Base-by-base conservation (phyloP, 1,140 invertebrate genomes). In the Riptortus pedestris region DNA sequence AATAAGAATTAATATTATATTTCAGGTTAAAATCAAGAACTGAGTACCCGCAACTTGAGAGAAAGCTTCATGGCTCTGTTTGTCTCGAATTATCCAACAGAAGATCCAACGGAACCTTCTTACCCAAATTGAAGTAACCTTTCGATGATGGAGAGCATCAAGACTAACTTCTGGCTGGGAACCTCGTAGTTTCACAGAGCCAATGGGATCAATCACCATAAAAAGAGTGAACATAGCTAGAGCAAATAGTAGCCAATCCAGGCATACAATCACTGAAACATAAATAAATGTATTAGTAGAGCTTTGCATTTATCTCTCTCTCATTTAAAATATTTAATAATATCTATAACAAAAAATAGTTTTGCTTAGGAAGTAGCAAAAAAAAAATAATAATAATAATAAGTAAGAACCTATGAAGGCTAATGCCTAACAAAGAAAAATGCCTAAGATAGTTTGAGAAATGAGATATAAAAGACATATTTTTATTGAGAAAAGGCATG, bases 1-100 rank as follows among this genome's bases (percentile, higher is more conserved):
- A n/a, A n/a, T n/a, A n/a, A n/a, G n/a, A n/a, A n/a, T n/a, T n/a
- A n/a, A n/a, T n/a, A n/a, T n/a, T n/a, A n/a, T n/a, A n/a, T n/a
- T n/a, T n/a, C n/a, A n/a, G n/a, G n/a, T n/a, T n/a, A n/a, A n/a
- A n/a, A n/a, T n/a, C n/a, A n/a, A n/a, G n/a, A n/a, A n/a, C n/a
- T 38, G 31, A 67, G 62, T 38, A 83, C 86, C 86, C 74, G 88
- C 87, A 67, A 90, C 85, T 75, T 91, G 87, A 73, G 86, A 84
- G 74, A 91, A 91, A 9, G 89, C 88, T 76, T 88, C 85, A 69
- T 83, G 82, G 55, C 84, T 87, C 67, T 86, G 84, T 73, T 90
- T 86, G 73, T 91, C 87, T 28, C 80, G 77, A 63, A 84, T 80
- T 67, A 89, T 77, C 83, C 88, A 91, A 75, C 90, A 93, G 68